Conservation (phyloP, 2,113 vertebrate genomes). For the Carettochelys insculpta region DNA sequence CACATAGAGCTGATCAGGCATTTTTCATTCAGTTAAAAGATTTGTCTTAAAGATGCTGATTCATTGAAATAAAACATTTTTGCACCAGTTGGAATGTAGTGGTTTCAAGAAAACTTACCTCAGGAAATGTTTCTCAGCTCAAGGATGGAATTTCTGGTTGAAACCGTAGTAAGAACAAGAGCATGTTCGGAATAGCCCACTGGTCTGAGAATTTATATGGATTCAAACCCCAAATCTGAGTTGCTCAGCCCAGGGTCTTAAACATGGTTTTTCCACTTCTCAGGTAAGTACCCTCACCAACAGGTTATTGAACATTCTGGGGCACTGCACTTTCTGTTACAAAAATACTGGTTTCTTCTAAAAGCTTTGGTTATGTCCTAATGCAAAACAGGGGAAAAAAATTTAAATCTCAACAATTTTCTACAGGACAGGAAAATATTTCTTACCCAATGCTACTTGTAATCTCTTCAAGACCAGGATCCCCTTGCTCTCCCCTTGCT, state of each 20-base stretch:
- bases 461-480: background rate
- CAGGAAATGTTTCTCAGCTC: background rate
- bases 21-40: background rate
- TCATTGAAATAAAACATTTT: background rate
- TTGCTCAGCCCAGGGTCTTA: background rate
- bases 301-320: background rate
- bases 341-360: too few relatives aligned
- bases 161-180: background rate
- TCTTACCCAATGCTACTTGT: background rate
- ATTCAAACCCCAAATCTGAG: background rate
- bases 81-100: background rate
- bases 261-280: background rate
- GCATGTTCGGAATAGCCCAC: background rate
- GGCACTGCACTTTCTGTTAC: too few relatives aligned
- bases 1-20: background rate
- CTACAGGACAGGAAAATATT: too few relatives aligned
- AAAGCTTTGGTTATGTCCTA: background rate
- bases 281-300: background rate
- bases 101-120: background rate
- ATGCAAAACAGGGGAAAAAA: too few relatives aligned
- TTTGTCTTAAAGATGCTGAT: background rate
- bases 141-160: background rate
- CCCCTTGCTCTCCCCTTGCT: too few relatives aligned
- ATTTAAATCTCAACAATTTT: too few relatives aligned
- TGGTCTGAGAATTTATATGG: background rate